phyloP scores from a whole-genome alignment of 2,113 vertebrate genomes.

The Corythaeola cristata region DNA sequence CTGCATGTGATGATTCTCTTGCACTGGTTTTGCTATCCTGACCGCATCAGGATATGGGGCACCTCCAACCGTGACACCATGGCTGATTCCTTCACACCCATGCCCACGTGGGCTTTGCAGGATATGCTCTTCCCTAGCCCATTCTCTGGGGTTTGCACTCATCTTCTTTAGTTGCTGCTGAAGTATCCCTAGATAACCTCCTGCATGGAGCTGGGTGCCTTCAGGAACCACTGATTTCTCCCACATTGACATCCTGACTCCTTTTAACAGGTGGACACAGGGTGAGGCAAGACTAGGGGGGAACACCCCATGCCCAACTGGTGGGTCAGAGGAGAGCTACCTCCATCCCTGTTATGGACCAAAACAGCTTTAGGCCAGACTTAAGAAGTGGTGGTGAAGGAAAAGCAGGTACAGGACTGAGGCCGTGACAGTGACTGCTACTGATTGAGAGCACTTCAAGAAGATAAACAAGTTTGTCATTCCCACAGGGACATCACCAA shows the following conservation, averaged over 20 bases:
- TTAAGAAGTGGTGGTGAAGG: rapidly evolving
- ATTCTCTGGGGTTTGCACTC: neutral
- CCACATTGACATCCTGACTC: neutral
- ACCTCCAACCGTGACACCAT: neutral
- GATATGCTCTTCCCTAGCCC: neutral
- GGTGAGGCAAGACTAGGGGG: neutral
- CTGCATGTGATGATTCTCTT: neutral
- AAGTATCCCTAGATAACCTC: neutral
- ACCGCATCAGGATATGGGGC: too few relatives aligned
- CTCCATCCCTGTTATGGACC: neutral
- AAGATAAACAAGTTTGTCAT: neutral
- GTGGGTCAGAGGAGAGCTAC: rapidly evolving
- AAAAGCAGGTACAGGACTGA: neutral
- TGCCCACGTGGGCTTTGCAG: rapidly evolving
- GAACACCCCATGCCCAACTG: neutral
- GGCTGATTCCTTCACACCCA: neutral
- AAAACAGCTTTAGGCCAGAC: neutral
- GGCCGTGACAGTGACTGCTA: neutral
- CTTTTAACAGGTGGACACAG: neutral
- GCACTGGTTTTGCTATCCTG: neutral
- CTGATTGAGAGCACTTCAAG: neutral
- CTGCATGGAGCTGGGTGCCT: too few relatives aligned
- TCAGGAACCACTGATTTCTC: neutral
- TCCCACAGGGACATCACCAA: neutral
- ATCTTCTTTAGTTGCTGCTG: neutral